Conservation (phyloP, 2,888 invertebrate species). For the Aelia acuminata region DNA sequence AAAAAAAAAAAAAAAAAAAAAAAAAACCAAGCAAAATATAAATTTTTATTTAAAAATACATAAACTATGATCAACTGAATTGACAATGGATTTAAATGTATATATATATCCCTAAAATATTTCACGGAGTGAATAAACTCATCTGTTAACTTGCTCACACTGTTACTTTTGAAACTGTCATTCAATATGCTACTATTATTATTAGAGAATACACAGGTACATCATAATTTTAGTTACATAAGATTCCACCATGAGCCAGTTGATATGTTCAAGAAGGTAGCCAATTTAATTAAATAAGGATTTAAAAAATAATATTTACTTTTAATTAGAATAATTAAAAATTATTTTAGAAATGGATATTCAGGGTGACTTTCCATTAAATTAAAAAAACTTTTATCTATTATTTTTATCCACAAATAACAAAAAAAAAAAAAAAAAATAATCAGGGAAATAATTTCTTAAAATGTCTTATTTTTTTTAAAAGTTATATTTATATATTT, state of each 20-base stretch:
- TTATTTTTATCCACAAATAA: too few relatives aligned
- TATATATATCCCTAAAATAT: too few relatives aligned
- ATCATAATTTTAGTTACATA: neutral
- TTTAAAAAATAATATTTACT: neutral
- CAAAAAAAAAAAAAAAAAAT: neutral
- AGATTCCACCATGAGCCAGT: neutral
- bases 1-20: too few relatives aligned
- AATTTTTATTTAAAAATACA: too few relatives aligned
- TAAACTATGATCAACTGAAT: too few relatives aligned
- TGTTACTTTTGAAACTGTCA: neutral
- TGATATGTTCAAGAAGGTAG: neutral
- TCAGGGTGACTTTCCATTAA: constrained; percentile 77
- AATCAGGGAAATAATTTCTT: too few relatives aligned
- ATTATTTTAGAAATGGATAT: constrained; percentile 74
- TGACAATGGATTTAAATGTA: too few relatives aligned
- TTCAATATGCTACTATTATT: neutral
- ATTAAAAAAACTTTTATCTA: constrained; percentile 54
- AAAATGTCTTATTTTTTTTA: too few relatives aligned
- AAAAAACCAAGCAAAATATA: too few relatives aligned
- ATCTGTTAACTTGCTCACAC: too few relatives aligned
- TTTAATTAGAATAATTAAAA: neutral
- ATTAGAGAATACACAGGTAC: neutral
- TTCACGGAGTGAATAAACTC: too few relatives aligned
- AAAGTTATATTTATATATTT: neutral
- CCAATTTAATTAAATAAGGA: neutral